A percentile compares a stretch with the other conserved stretches of the same genome.
phyloP scores from a whole-genome alignment of 2,888 invertebrate genomes.

The Eupithecia inturbata region DNA sequence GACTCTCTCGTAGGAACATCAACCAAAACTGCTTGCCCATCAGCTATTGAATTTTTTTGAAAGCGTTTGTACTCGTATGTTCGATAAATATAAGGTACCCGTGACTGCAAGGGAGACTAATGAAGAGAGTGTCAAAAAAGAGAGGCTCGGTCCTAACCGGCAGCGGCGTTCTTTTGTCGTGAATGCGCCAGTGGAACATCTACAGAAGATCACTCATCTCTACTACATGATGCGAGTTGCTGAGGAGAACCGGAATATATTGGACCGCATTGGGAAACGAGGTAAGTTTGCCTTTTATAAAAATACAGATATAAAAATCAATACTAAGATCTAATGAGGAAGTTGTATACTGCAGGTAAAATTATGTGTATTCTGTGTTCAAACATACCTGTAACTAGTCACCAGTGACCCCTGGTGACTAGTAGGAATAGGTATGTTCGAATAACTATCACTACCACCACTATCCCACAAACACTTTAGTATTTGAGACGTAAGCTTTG shows the following conservation, averaged over 20 bases:
- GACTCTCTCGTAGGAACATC: not conserved
- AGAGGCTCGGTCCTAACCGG: slow-evolving; percentile 50
- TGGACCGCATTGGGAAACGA: slow-evolving; percentile 74
- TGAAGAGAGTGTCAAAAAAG: slow-evolving; percentile 61
- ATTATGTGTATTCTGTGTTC: too few relatives aligned
- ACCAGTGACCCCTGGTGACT: too few relatives aligned
- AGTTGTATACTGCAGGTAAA: not conserved
- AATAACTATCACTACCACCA: not conserved
- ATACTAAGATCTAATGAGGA: not conserved
- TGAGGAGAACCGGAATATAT: slow-evolving; percentile 65
- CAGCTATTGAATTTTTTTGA: not conserved
- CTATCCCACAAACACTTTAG: not conserved
- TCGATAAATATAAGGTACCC: slow-evolving; percentile 34
- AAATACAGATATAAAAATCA: not conserved
- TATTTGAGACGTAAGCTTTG: not conserved
- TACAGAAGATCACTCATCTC: slow-evolving; percentile 66
- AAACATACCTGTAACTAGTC: too few relatives aligned
- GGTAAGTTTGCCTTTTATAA: slow-evolving; percentile 56
- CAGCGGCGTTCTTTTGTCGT: slow-evolving; percentile 67
- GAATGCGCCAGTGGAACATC: slow-evolving; percentile 69
- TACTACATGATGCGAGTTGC: slow-evolving; percentile 62
- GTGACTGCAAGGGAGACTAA: slow-evolving; percentile 9
- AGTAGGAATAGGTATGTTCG: not conserved
- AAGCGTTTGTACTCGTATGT: not conserved
- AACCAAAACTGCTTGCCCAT: not conserved